Evolutionary conservation across 2,888 invertebrate species (phyloP), one percentile per base, ranked within the genome.

Genomic region (Phymatocera aterrima): DNA sequence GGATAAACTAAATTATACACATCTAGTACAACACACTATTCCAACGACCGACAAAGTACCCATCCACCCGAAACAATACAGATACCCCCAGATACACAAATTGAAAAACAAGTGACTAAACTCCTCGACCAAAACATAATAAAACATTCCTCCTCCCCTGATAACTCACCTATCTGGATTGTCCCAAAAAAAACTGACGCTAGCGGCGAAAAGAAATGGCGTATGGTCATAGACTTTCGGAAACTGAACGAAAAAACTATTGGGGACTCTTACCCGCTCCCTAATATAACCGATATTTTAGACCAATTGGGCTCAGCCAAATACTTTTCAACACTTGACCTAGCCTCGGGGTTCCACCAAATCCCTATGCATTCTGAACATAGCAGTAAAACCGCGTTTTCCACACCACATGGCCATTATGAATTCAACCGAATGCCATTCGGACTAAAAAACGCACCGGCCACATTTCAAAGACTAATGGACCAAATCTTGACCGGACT

Each of bases 101-200:
- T 60, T 72, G 68, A 68, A 18, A 34, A 24, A 4, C 79, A 79
- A 60, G 51, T 79, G 10, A 15, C 31, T 6, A 54, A 79, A 57
- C 28, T 79, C 24, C 28, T 70, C 40, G 77, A 78, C 40, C 51
- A 79, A 68, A 34, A 51, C n/a, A n/a, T n/a, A n/a, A n/a, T n/a
- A n/a, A n/a, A n/a, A n/a, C n/a, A n/a, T n/a, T n/a, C n/a, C 15
- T 79, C 79, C 3, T 68, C 68, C 8, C 77, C 79, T 12, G 79
- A 43, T 46, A 37, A 15, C 8, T 54, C 79, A 12, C 79, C 79
- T 12, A 5, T 79, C 15, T 79, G 79, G 74, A 61, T 80, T 3
- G n/a, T n/a, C n/a, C n/a, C n/a, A n/a, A n/a, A n/a, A n/a, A n/a
- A n/a, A n/a, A n/a, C n/a, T n/a, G n/a, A n/a, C n/a, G n/a, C n/a